Evolutionary conservation across 2,797 vertebrate species (phyloP), one percentile per base, ranked within the genome.

Genomic region (Myripristis murdjan): DNA sequence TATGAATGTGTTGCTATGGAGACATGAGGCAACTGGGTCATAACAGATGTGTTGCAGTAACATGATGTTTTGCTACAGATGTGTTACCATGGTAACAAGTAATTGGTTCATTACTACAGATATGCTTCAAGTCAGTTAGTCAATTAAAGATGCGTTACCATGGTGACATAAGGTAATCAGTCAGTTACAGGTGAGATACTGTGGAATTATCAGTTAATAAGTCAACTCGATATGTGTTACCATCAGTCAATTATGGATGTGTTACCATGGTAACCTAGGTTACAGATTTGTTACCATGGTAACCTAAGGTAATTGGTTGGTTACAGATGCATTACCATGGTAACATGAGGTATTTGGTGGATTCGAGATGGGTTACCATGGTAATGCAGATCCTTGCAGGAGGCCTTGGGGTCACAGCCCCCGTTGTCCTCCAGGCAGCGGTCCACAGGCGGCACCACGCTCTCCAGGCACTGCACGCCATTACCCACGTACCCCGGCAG

Each of bases 371-470:
- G 0, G 80, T 53, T 84, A 97, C 96, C 95, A 1, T 96, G 94
- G 59, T 95, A 98, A 89, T 98, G 97, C 35, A 97, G 92, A 90
- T 99, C 97, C 0, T 91, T 94, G 92, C 98, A 99, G 64, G 54
- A 7, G 0, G 98, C 98, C 0, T 95, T 90, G 0, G 81, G 63
- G 1, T 97, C 93, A 49, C 98, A 99, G 49, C 86, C 95, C 6
- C 96, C 95, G 0, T 98, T 97, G 33, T 88, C 73, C 1, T 94
- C 91, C 74, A 97, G 88, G 81, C 98, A 99, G 48, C 97, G 96
- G 75, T 99, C 95, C 0, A 89, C 88, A 0, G 96, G 98, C 0
- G 96, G 95, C 74, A 94, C 87, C 0, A 79, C 83, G 74, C 95
- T 93, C 61, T 96, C 95, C 68, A 98, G 80, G 83, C 98, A 99